phyloP scores from a whole-genome alignment of 2,113 vertebrate genomes.

The Saguinus midas region DNA sequence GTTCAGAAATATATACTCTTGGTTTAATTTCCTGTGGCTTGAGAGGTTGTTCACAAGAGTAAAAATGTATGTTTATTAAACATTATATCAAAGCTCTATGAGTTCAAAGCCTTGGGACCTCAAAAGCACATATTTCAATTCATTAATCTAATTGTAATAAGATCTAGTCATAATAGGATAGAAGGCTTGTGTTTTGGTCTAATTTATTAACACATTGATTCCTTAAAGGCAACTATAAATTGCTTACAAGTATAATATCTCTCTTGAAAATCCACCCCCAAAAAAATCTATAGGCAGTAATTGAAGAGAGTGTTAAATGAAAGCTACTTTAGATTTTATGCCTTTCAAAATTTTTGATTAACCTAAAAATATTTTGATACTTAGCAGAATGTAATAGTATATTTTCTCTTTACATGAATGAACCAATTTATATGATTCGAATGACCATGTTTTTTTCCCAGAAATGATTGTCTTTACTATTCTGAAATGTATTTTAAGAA shows the following conservation, averaged over 20 bases:
- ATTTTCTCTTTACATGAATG: not conserved
- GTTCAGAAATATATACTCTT: slow-evolving; percentile 59
- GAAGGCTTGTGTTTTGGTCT: slow-evolving; percentile 71
- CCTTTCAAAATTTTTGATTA: slow-evolving; percentile 13
- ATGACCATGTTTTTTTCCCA: not conserved
- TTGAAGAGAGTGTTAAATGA: not conserved
- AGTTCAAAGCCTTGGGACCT: slow-evolving; percentile 77
- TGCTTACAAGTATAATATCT: slow-evolving; percentile 61
- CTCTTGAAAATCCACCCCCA: slow-evolving; percentile 58
- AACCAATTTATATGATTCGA: not conserved
- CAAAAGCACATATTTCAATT: slow-evolving; percentile 79
- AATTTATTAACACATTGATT: slow-evolving; percentile 75
- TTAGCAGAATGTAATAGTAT: not conserved
- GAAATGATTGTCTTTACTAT: not conserved
- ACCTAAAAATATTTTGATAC: not conserved
- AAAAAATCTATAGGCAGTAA: not conserved
- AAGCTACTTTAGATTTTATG: not conserved
- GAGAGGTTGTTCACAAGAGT: slow-evolving; percentile 68
- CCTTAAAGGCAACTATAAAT: slow-evolving; percentile 71
- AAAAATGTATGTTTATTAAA: slow-evolving; percentile 70
- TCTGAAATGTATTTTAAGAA: slow-evolving; percentile 39
- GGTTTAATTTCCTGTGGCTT: slow-evolving; percentile 63
- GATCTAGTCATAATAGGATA: slow-evolving; percentile 75
- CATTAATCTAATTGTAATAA: slow-evolving; percentile 78
- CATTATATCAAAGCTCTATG: slow-evolving; percentile 77